A percentile compares a stretch with the other conserved stretches of the same genome.
Evolutionary conservation across 2,888 invertebrate genomes (phyloP).

Genomic region (Metalampra italica): DNA sequence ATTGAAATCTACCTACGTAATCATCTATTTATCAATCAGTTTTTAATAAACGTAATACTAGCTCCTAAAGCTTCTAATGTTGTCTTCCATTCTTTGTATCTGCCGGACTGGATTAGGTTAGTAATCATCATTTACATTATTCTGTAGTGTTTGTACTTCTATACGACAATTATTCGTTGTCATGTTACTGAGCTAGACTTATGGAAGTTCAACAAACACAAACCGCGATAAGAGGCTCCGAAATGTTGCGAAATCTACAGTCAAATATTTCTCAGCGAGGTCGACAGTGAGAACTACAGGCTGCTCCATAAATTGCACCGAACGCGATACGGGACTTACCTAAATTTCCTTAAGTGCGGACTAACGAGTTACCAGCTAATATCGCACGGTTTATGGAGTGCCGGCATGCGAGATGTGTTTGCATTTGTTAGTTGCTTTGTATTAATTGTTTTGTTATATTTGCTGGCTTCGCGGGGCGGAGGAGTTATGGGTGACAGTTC

Average conservation of each 20-base stretch:
- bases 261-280: conserved; percentile 2
- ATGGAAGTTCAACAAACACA: too few relatives aligned
- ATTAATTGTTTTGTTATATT: conserved; percentile 14
- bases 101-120: too few relatives aligned
- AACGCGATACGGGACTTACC: conserved; percentile 29
- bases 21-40: too few relatives aligned
- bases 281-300: background rate
- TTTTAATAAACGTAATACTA: too few relatives aligned
- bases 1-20: too few relatives aligned
- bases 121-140: too few relatives aligned
- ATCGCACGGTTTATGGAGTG: conserved; percentile 35
- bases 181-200: too few relatives aligned
- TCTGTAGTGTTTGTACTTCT: too few relatives aligned
- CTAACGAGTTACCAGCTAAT: conserved; percentile 40
- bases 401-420: conserved; percentile 38
- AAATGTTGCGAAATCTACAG: background rate
- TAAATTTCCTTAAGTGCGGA: conserved; percentile 42
- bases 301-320: conserved; percentile 25
- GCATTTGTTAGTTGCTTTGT: conserved; percentile 8
- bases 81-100: too few relatives aligned
- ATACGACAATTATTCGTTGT: too few relatives aligned
- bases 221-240: too few relatives aligned
- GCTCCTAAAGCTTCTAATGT: too few relatives aligned
- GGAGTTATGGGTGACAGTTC: conserved; percentile 1
- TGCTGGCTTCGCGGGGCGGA: conserved; percentile 1